phyloP scores from a whole-genome alignment of 2,888 invertebrate species.

The Adela reaumurella region DNA sequence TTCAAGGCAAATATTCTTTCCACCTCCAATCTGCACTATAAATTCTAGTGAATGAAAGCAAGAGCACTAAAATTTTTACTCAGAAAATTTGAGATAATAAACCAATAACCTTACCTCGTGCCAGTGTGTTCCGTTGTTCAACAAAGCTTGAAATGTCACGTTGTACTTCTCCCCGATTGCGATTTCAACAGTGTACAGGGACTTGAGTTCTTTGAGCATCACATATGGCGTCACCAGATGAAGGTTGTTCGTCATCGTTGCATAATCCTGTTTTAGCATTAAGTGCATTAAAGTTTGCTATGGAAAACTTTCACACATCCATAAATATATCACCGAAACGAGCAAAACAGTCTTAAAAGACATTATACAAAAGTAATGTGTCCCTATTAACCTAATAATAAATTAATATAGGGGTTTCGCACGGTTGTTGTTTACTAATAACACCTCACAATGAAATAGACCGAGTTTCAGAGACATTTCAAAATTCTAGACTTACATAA shows the following conservation, averaged over 20 bases:
- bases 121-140: conserved; percentile 49
- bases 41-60: too few relatives aligned
- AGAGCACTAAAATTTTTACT: too few relatives aligned
- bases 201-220: conserved; percentile 43
- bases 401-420: too few relatives aligned
- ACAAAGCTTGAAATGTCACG: conserved; percentile 36
- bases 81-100: conserved; percentile 8
- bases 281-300: too few relatives aligned
- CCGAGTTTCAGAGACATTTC: too few relatives aligned
- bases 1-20: too few relatives aligned
- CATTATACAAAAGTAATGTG: not conserved
- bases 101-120: conserved; percentile 35
- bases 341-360: not conserved
- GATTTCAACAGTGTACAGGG: conserved; percentile 44
- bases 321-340: not conserved
- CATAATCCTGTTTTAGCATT: conserved; percentile 44
- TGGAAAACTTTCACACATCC: not conserved
- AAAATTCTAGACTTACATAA: conserved; percentile 38
- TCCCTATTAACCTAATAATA: too few relatives aligned
- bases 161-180: conserved; percentile 43
- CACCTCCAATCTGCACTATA: too few relatives aligned
- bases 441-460: too few relatives aligned
- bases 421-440: too few relatives aligned
- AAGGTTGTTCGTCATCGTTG: conserved; percentile 54
- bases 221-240: conserved; percentile 52